phyloP scores from a whole-genome alignment of 2,888 invertebrate species.

The Hirtodrosophila confusa region DNA sequence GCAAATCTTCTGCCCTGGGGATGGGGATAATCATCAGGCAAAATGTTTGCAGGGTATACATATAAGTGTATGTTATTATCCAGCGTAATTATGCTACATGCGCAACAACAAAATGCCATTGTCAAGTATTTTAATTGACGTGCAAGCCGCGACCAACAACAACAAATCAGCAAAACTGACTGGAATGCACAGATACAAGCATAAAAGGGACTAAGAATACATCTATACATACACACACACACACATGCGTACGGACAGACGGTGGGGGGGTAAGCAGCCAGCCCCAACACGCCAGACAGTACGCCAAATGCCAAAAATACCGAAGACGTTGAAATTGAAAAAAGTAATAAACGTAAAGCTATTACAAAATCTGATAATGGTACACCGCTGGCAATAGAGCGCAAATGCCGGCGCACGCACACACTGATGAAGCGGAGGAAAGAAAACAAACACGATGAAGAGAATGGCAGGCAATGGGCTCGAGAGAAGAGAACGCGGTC shows the following conservation, averaged over 20 bases:
- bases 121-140: conserved; percentile 72
- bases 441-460: conserved; percentile 21
- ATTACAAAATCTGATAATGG: conserved; percentile 81
- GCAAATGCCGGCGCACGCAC: conserved; percentile 67
- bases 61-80: conserved; percentile 7
- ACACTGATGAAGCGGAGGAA: conserved; percentile 17
- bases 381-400: conserved; percentile 70
- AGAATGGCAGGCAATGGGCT: neutral
- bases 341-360: conserved; percentile 81
- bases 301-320: conserved; percentile 55
- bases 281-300: conserved; percentile 31
- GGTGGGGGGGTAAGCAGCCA: conserved; percentile 1
- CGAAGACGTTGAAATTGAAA: conserved; percentile 69
- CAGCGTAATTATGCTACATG: conserved; percentile 6
- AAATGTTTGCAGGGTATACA: neutral
- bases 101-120: conserved; percentile 34
- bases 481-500: conserved; percentile 8
- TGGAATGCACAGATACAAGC: conserved; percentile 36
- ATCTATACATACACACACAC: neutral
- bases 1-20: too few relatives aligned
- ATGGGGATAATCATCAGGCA: too few relatives aligned
- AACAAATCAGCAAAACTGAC: conserved; percentile 68
- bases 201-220: conserved; percentile 27
- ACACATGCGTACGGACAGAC: neutral
- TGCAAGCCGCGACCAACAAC: conserved; percentile 58